Evolutionary conservation across 2,888 invertebrate species (phyloP), one percentile per base, ranked within the genome.

Genomic region (Archips xylosteana): DNA sequence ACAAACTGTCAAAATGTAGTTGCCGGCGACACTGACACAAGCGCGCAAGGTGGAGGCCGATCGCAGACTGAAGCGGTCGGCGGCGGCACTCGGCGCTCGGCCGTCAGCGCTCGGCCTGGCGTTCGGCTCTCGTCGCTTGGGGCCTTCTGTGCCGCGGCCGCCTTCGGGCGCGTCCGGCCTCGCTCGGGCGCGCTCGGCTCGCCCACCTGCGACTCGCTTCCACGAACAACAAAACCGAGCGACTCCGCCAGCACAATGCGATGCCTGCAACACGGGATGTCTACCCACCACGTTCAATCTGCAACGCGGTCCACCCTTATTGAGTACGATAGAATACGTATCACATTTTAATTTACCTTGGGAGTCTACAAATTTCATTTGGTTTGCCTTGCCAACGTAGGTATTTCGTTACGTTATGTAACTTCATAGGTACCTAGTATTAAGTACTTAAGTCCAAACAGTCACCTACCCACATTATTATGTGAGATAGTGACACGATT

Each of bases 1-100:
- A 92, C 93, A 93, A 76, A 92, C 94, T 94, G 94, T 94, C 93
- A 93, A 90, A 89, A 87, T 80, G 91, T 90, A 90, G 88, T 87
- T 89, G 86, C 86, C 87, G 85, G 86, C 90, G 92, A 89, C 89
- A 91, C 92, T 83, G 83, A 82, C 89, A 89, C 92, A 79, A 82
- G 83, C 88, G 81, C 76, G 77, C 87, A 82, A 87, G 82, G 82
- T 85, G 90, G 91, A 83, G 89, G 92, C 91, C 92, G 90, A 89
- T 87, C 91, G 91, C 89, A 88, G 92, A 94, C 94, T 94, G 91
- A 85, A 77, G 80, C 79, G 76, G 74, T 63, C 75, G 75, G 74
- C 75, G 76, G 39, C 45, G 45, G 45, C 72, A 75, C 49, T 75
- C 64, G 78, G 75, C 79, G 51, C 51, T 73, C 60, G 74, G 71